Conservation (phyloP, 1,140 invertebrate species). For the Aphaenogaster floridana region DNA sequence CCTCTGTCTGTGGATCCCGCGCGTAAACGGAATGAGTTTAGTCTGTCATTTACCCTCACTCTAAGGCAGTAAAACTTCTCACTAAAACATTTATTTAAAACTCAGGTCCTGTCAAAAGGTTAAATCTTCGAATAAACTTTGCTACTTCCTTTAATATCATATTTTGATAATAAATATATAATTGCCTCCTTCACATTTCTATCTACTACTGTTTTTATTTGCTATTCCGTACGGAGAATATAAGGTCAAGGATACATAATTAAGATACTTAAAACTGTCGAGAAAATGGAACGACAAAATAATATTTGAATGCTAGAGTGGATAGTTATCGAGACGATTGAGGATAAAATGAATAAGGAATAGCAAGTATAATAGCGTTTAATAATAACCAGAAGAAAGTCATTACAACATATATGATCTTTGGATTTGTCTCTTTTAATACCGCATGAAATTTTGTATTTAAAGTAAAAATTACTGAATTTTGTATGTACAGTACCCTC, state of each 20-base stretch:
- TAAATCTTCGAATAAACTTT: not conserved
- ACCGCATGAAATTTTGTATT: not conserved
- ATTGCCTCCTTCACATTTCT: not conserved
- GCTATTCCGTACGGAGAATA: not conserved
- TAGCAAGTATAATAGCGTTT: not conserved
- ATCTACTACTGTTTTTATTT: not conserved
- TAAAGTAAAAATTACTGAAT: not conserved
- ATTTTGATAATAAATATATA: not conserved
- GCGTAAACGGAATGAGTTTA: slow-evolving; percentile 54
- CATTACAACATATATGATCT: not conserved
- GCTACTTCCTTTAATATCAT: not conserved
- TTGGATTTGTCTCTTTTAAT: not conserved
- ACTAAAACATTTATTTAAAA: slow-evolving; percentile 35
- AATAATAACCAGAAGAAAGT: not conserved
- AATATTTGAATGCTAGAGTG: not conserved
- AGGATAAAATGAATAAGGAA: not conserved
- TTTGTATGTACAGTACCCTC: not conserved
- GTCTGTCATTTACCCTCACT: slow-evolving; percentile 50
- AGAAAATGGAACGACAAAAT: not conserved
- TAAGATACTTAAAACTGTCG: slow-evolving; percentile 5
- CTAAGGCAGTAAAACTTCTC: slow-evolving; percentile 37
- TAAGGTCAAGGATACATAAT: not conserved
- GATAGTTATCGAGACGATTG: not conserved
- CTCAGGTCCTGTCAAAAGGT: slow-evolving; percentile 18
- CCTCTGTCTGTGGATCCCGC: not conserved